A percentile compares a stretch with the other conserved stretches of the same genome.
phyloP scores from a whole-genome alignment of 1,140 invertebrate genomes.

The Drosophila parvula region DNA sequence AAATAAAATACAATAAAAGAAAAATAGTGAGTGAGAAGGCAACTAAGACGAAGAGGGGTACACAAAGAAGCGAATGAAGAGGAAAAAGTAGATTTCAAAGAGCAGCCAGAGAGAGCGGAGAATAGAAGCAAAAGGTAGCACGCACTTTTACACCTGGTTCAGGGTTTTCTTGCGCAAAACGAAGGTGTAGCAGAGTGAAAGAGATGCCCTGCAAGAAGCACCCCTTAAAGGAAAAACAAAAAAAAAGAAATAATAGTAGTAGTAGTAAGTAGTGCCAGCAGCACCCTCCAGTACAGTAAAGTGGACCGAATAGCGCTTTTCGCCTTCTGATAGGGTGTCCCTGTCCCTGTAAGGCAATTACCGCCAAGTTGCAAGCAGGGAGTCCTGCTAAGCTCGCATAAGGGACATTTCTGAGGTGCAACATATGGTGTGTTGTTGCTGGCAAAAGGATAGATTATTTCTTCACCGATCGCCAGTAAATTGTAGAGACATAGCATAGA shows the following conservation, averaged over 20 bases:
- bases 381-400: background rate
- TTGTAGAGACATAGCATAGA: too few relatives aligned
- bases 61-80: slow-evolving; percentile 3
- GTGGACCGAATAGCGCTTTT: slow-evolving; percentile 2
- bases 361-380: background rate
- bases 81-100: slow-evolving; percentile 2
- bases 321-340: background rate
- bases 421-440: slow-evolving; percentile 1
- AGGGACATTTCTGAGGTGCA: background rate
- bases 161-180: slow-evolving; percentile 60
- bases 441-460: slow-evolving; percentile 4
- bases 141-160: slow-evolving; percentile 66
- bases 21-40: slow-evolving; percentile 22
- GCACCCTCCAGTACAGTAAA: slow-evolving; percentile 22
- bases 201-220: slow-evolving; percentile 56
- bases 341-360: slow-evolving; percentile 37
- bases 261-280: slow-evolving; percentile 36
- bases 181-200: slow-evolving; percentile 25
- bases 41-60: slow-evolving; percentile 19
- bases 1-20: slow-evolving; percentile 22
- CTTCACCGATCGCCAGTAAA: slow-evolving; percentile 5
- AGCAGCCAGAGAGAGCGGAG: too few relatives aligned
- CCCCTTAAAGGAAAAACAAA: slow-evolving; percentile 62
- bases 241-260: slow-evolving; percentile 25
- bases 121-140: slow-evolving; percentile 29